Evolutionary conservation across 2,113 vertebrate genomes (phyloP).

Genomic region (Nesospiza acunhae): DNA sequence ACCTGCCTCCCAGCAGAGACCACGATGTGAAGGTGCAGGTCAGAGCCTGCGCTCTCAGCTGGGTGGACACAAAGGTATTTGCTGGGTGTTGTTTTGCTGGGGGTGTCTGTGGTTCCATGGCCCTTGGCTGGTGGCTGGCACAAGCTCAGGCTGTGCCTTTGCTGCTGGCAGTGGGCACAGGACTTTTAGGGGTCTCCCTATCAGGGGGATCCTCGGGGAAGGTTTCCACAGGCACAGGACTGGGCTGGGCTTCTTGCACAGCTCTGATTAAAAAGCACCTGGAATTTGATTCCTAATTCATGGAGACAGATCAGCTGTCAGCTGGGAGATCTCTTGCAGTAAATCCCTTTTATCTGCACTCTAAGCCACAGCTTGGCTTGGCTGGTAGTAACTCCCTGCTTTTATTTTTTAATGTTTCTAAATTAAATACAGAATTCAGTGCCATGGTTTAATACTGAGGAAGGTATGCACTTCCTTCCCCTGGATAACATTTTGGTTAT

Average conservation of each 20-base stretch:
- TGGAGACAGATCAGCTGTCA: background rate
- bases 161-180: background rate
- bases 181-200: background rate
- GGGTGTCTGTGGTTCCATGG: background rate
- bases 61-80: constrained; percentile 87
- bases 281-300: background rate
- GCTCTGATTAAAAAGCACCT: background rate
- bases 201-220: background rate
- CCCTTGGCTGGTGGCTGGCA: background rate
- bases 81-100: background rate
- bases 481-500: background rate
- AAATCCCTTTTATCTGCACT: background rate
- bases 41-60: constrained; percentile 91
- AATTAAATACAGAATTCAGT: background rate
- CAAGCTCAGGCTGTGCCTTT: background rate
- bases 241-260: background rate
- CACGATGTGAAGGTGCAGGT: constrained; percentile 90
- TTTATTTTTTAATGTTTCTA: background rate
- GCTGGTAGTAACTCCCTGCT: background rate
- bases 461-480: background rate
- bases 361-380: background rate
- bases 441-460: background rate
- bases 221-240: background rate
- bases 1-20: constrained; percentile 65
- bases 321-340: background rate